Evolutionary conservation across 2,888 invertebrate genomes (phyloP), one percentile per base, ranked within the genome.

Genomic region (Pachycephus smyrnensis): DNA sequence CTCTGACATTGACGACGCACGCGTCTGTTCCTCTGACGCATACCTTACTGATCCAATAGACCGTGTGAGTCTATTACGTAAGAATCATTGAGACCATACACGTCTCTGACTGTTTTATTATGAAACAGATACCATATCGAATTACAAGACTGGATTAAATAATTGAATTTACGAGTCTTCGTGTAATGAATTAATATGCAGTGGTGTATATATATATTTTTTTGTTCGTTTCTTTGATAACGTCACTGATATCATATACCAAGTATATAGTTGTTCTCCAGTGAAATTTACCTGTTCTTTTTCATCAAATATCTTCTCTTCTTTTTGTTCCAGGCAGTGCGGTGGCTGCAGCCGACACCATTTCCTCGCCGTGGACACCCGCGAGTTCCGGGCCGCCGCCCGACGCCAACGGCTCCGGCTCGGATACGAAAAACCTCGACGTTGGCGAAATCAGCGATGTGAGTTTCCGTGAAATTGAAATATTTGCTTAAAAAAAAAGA

Each of bases 281-380:
- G 23, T 23, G 23, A 23, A 55, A 9, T 2, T 9, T 0, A 33
- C 33, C 4, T 55, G 0, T 23, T 9, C 0, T 0, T 0, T 0
- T 0, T 33, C 9, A 9, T 31, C 1, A 12, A 71, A 71, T 31
- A 12, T 33, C 1, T 71, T 81, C 78, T 80, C 74, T 76, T 80
- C 73, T 82, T 81, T 86, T 87, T 85, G 78, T 92, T 94, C 68
- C 92, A 95, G 95, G 94, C 93, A 94, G 94, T 93, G 92, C 92
- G 91, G 94, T 94, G 92, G 93, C 95, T 92, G 94, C 96, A 94
- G 95, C 96, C 95, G 96, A 96, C 97, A 97, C 97, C 95, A 97
- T 97, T 96, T 96, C 97, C 94, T 97, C 97, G 93, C 96, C 97
- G 96, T 97, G 97, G 97, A 97, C 97, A 93, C 96, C 97, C 93